Evolutionary conservation across 2,797 vertebrate genomes (phyloP).

Genomic region (Ctenochaetus hawaiiensis): DNA sequence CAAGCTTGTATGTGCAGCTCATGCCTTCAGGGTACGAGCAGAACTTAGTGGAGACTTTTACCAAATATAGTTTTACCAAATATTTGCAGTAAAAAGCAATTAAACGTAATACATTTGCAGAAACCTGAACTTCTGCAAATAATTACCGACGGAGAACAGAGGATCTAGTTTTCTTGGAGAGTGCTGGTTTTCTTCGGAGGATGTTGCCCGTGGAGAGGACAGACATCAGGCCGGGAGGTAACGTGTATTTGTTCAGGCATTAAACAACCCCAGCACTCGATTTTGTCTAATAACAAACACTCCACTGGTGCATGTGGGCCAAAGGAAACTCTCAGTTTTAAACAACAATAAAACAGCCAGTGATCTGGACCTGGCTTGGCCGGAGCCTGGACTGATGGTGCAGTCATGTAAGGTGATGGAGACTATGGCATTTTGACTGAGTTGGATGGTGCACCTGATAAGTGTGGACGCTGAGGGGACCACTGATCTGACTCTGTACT

Average conservation of each 20-base stretch:
- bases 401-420: constrained; percentile 64
- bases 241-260: constrained; percentile 80
- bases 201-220: constrained; percentile 58
- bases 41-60: constrained; percentile 50
- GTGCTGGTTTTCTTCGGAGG: constrained; percentile 59
- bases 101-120: constrained; percentile 79
- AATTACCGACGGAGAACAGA: constrained; percentile 58
- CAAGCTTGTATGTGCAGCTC: constrained; percentile 43
- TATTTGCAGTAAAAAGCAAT: constrained; percentile 82
- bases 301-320: constrained; percentile 41
- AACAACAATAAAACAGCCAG: constrained; percentile 64
- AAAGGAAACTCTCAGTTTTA: constrained; percentile 62
- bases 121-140: constrained; percentile 83
- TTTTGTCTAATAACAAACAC: constrained; percentile 75
- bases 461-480: constrained; percentile 5
- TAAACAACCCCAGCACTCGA: constrained; percentile 63
- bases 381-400: not conserved
- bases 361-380: not conserved
- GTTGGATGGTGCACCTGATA: constrained; percentile 13
- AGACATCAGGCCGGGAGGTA: constrained; percentile 66
- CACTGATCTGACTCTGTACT: not conserved
- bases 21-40: constrained; percentile 37
- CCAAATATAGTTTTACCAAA: constrained; percentile 83
- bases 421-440: constrained; percentile 2
- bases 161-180: constrained; percentile 68